Conservation (phyloP, 2,888 invertebrate species). For the Epinotia bilunana region DNA sequence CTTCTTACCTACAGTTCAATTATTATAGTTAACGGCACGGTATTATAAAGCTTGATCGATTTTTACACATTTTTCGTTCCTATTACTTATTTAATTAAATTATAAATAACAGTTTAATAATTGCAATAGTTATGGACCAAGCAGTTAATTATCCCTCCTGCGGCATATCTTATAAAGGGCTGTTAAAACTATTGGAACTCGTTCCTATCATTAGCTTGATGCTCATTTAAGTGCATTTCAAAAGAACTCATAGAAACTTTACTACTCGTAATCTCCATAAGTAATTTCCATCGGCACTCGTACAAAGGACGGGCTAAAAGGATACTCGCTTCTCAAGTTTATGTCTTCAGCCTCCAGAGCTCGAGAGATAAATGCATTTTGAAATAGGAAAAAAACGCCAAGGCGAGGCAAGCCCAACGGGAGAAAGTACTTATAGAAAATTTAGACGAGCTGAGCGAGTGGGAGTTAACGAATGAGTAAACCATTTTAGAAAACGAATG, state of each 20-base stretch:
- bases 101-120: constrained; percentile 10
- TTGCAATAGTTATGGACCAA: constrained; percentile 15
- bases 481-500: constrained; percentile 45
- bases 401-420: constrained; percentile 26
- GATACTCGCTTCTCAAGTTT: constrained; percentile 32
- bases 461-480: constrained; percentile 45
- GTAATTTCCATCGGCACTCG: constrained; percentile 32
- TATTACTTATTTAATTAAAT: constrained; percentile 6
- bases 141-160: constrained; percentile 12
- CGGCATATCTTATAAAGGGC: constrained; percentile 23
- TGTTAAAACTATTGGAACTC: constrained; percentile 17
- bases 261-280: constrained; percentile 32
- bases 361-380: constrained; percentile 31
- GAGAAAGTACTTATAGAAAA: constrained; percentile 41
- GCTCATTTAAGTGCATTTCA: constrained; percentile 30
- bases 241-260: constrained; percentile 33
- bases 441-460: constrained; percentile 40
- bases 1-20: constrained; percentile 3
- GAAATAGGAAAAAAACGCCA: constrained; percentile 35
- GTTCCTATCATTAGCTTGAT: constrained; percentile 22
- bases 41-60: constrained; percentile 17
- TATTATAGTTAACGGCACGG: constrained; percentile 28
- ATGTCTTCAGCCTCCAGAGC: constrained; percentile 30
- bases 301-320: constrained; percentile 21
- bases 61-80: constrained; percentile 10